A percentile compares a stretch with the other conserved stretches of the same genome.
Conservation (phyloP, 2,888 invertebrate genomes). For the Pheosia gnoma region DNA sequence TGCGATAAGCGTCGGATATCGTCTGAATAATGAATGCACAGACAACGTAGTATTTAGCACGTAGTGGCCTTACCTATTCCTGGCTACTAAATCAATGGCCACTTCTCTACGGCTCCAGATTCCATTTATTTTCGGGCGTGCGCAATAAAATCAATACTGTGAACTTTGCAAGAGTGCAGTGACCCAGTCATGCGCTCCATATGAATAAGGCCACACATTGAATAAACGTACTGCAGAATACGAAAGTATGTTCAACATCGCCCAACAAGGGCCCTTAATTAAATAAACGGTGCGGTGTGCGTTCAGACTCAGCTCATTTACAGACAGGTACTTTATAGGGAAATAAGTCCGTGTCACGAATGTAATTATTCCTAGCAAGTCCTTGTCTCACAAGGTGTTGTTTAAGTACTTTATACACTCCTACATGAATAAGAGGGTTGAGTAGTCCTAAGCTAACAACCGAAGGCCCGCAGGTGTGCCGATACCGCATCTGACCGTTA, state of each 20-base stretch:
- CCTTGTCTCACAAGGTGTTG: slow-evolving; percentile 35
- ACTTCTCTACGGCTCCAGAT: slow-evolving; percentile 54
- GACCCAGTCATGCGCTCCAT: slow-evolving; percentile 72
- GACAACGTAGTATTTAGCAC: slow-evolving; percentile 7
- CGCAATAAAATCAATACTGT: slow-evolving; percentile 84
- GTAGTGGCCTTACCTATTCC: slow-evolving; percentile 30
- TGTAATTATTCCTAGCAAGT: slow-evolving; percentile 44
- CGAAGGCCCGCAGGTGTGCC: slow-evolving; percentile 19
- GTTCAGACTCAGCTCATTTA: slow-evolving; percentile 33
- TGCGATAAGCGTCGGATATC: neutral
- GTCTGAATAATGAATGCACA: slow-evolving; percentile 26
- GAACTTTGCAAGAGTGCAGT: slow-evolving; percentile 80
- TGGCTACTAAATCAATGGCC: slow-evolving; percentile 54
- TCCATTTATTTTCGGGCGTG: slow-evolving; percentile 80
- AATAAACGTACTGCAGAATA: slow-evolving; percentile 52
- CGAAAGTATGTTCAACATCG: slow-evolving; percentile 34
- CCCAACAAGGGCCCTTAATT: slow-evolving; percentile 42
- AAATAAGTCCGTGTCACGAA: slow-evolving; percentile 24
- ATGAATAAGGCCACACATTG: slow-evolving; percentile 71
- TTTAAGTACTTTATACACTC: slow-evolving; percentile 25
- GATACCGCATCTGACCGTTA: slow-evolving; percentile 16
- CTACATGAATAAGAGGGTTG: slow-evolving; percentile 31
- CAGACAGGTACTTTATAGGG: slow-evolving; percentile 16
- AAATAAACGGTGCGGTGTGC: slow-evolving; percentile 17
- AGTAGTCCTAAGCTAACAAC: slow-evolving; percentile 50